Base-by-base conservation (phyloP, 1,140 invertebrate species). In the Trachelipus rathkii region DNA sequence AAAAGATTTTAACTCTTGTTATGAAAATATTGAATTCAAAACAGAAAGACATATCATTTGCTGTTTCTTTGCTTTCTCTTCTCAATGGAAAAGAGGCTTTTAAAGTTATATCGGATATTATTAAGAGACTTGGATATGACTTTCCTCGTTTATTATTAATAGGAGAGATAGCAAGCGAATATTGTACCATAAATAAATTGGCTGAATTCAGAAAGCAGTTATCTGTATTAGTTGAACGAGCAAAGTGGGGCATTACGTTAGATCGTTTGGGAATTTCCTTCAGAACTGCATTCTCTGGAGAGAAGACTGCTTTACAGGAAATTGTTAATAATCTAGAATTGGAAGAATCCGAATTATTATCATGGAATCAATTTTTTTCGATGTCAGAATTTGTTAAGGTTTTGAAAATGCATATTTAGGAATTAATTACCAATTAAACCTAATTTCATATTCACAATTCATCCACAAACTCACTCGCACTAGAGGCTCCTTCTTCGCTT, bases 71-170 rank as follows among this genome's bases (percentile, higher is more conserved):
- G 24, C 77, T 81, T 21, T 44, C 74, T 21, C 60, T 79, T 0
- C 46, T 81, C 2, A 71, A 69, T 13, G 75, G 76, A 46, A 77
- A 71, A 44, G 77, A 79, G 15, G 53, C 77, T n/a, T 44, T 78
- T 8, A 79, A 71, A 68, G 74, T 75, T 53, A 21, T 76, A 3
- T 75, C 77, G 71, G 80, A 81, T 43, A 66, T 81, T n/a, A 81
- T 79, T 46, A 81, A 72, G 24, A 77, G 80, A 21, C 77, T 79
- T 77, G 80, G 80, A 6, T 77, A 70, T 73, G 80, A 81, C 68
- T 81, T 78, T 44, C 33, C n/a, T 10, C 71, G 76, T 10, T 68
- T 81, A 43, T 68, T 73, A 24, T 73, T 69, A 43, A 71, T 78
- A 44, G 77, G 71, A 24, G 72, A 70, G 69, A 23, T 78, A 23